These are phyloP conservation scores for Nipponia nippon DNA, from an alignment of 2,113 vertebrate genomes.

Conservation along the genomic window DNA sequence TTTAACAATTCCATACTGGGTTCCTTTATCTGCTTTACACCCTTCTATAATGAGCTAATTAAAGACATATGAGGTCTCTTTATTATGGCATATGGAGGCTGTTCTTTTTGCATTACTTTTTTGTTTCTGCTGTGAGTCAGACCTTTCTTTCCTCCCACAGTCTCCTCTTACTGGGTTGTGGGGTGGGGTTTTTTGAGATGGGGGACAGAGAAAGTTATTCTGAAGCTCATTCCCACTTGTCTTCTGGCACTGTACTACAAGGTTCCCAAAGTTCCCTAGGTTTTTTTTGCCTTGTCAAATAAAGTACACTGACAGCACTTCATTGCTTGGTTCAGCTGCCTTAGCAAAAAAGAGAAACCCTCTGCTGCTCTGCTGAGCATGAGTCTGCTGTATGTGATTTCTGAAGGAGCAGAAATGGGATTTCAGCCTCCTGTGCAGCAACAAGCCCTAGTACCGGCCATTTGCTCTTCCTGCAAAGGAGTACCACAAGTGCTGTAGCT, in stretches of 20 bases:
- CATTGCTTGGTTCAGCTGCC: background rate
- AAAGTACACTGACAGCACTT: background rate
- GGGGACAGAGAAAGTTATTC: background rate
- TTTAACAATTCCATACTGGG: background rate
- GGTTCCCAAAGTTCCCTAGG: background rate
- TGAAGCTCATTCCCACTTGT: background rate
- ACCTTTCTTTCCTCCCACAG: slow-evolving; percentile 2
- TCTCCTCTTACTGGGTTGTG: background rate
- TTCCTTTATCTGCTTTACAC: background rate
- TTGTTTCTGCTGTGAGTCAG: slow-evolving; percentile 34
- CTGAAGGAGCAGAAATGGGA: background rate
- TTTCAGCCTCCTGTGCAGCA: background rate
- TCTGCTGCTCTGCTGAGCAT: background rate
- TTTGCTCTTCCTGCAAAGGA: background rate
- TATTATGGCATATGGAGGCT: background rate
- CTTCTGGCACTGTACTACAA: background rate
- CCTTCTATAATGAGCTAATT: slow-evolving; percentile 13
- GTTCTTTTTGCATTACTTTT: slow-evolving; percentile 3
- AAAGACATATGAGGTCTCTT: background rate
- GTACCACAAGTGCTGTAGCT: rapidly evolving
- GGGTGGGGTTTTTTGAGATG: background rate
- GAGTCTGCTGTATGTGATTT: background rate
- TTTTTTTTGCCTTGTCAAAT: background rate
- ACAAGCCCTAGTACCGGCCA: background rate
- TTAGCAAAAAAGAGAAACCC: background rate